Base-by-base conservation (phyloP, 2,888 invertebrate species). In the Julus scandinavius region DNA sequence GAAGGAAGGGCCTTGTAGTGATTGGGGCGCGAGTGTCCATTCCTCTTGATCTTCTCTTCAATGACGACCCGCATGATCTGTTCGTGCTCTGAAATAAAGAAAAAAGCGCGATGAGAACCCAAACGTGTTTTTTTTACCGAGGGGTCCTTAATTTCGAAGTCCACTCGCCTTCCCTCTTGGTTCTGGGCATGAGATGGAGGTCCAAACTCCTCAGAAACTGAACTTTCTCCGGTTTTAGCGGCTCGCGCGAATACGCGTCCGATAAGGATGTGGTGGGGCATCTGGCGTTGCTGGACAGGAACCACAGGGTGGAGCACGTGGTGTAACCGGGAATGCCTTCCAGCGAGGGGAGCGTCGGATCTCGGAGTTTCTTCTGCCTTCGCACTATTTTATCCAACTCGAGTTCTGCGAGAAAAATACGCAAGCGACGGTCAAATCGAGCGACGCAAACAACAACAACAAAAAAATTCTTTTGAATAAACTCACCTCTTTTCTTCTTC, bases 291-390 rank as follows among this genome's bases (percentile, higher is more conserved):
- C 41, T 83, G 83, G 83, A 40, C 13, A 83, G 41, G 9, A 83
- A 83, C 83, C 83, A 83, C 13, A 20, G 11, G 83, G 83, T 38
- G 38, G 83, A 83, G 13, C 4, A 38, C 13, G 38, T 83, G 7
- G 11, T 15, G 41, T 29, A 20, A 4, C 38, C 11, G 11, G 83
- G 41, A 20, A 41, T 91, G 89, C 13, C 40, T 4, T 54, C 50
- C 63, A 91, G 89, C 9, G 91, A 91, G 89, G 91, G 91, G 6
- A 91, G 88, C 88, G 91, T 91, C 11, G 90, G 89, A 88, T 92
- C 91, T n/a, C 91, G 90, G 89, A 91, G 90, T 87, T 90, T 87
- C 86, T 90, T 90, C 38, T 91, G 90, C 9, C 91, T 90, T 85
- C 91, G 90, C 15, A 91, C 89, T 58, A 90, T 90, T 87, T 90